These are phyloP conservation scores for Pachliopta kotzebuea DNA, from an alignment of 2,888 invertebrate genomes.

Conservation along the genomic window DNA sequence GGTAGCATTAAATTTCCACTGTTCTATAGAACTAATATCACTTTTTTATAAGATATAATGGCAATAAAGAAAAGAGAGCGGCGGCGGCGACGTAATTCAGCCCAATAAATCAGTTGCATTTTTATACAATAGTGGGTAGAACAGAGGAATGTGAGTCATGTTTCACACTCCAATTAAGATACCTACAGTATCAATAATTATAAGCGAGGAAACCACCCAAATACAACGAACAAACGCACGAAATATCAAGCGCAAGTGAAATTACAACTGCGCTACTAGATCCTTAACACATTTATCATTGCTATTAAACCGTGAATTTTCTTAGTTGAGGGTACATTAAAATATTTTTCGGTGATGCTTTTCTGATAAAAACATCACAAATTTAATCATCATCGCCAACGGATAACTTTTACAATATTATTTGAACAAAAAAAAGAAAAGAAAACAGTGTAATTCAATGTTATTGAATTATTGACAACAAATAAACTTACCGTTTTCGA, in stretches of 20 bases:
- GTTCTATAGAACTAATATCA: not conserved
- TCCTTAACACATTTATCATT: slow-evolving; percentile 35
- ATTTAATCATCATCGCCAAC: slow-evolving; percentile 30
- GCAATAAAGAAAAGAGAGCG: slow-evolving; percentile 31
- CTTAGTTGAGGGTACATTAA: slow-evolving; percentile 57
- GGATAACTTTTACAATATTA: slow-evolving; percentile 34
- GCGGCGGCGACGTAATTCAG: slow-evolving; percentile 33
- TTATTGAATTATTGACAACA: slow-evolving; percentile 62
- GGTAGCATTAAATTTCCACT: slow-evolving; percentile 2
- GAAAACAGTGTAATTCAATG: slow-evolving; percentile 59
- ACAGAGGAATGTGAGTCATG: slow-evolving; percentile 64
- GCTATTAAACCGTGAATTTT: slow-evolving; percentile 31
- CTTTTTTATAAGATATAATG: slow-evolving; percentile 37
- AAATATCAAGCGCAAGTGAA: slow-evolving; percentile 64
- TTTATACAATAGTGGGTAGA: slow-evolving; percentile 62
- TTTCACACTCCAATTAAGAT: slow-evolving; percentile 78
- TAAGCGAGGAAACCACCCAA: slow-evolving; percentile 65
- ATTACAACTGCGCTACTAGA: slow-evolving; percentile 42
- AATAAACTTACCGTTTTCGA: slow-evolving; percentile 67
- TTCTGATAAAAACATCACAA: slow-evolving; percentile 18
- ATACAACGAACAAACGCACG: slow-evolving; percentile 64
- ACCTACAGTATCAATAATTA: slow-evolving; percentile 72
- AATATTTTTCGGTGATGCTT: slow-evolving; percentile 40
- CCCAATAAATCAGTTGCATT: slow-evolving; percentile 57
- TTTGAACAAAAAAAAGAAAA: slow-evolving; percentile 43